Evolutionary conservation across 2,797 vertebrate genomes (phyloP).

Genomic region (Gallinago nigripennis): DNA sequence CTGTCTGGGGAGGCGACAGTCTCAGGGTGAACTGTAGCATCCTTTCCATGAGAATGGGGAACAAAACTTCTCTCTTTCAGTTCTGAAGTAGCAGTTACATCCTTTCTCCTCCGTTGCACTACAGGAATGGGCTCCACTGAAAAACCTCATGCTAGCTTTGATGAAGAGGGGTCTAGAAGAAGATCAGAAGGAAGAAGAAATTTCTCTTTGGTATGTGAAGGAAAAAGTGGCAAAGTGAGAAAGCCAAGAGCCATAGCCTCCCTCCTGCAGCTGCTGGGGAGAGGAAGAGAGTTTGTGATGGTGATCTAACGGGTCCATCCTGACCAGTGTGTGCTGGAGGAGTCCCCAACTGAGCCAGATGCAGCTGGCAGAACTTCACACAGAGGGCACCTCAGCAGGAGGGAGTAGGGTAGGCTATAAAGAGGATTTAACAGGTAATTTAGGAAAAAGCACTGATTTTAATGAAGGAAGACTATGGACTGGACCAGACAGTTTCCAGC

Average conservation of each 20-base stretch:
- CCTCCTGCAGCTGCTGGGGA: neutral
- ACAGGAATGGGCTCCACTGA: accelerated
- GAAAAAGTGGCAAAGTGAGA: neutral
- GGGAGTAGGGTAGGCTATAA: neutral
- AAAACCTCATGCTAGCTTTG: neutral
- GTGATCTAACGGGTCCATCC: neutral
- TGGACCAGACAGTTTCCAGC: neutral
- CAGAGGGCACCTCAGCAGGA: neutral
- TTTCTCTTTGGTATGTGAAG: neutral
- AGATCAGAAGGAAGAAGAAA: neutral
- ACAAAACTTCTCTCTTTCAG: neutral
- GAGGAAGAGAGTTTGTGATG: neutral
- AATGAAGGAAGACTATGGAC: neutral
- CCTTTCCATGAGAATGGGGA: neutral
- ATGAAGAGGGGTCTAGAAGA: accelerated
- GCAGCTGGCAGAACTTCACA: neutral
- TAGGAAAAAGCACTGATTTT: neutral
- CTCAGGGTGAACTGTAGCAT: neutral
- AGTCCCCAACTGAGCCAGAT: neutral
- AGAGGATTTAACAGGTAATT: neutral
- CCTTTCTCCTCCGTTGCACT: neutral
- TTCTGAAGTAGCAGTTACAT: neutral
- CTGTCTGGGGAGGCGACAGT: neutral
- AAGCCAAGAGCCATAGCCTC: neutral
- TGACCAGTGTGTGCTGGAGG: neutral